These are phyloP conservation scores for Lumbricus terrestris DNA, from an alignment of 2,888 invertebrate genomes.

Conservation along the genomic window DNA sequence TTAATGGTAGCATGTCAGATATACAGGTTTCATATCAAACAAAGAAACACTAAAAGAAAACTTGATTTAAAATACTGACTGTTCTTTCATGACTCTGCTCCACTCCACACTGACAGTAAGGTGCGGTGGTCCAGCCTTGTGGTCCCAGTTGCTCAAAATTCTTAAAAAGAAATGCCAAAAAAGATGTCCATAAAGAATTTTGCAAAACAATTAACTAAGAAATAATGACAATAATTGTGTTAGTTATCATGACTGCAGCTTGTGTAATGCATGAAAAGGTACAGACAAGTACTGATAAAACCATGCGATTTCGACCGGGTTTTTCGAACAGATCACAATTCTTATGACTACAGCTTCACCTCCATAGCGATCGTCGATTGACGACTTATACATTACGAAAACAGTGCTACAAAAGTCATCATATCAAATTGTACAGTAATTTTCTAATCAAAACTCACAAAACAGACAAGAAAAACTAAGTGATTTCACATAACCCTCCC, in stretches of 20 bases:
- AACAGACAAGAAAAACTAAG: too few species aligned
- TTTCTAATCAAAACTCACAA: too few species aligned
- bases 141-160: not conserved
- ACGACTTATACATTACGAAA: not conserved
- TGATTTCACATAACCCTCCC: too few species aligned
- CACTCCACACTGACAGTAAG: conserved; percentile 3
- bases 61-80: not conserved
- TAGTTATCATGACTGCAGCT: too few species aligned
- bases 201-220: too few species aligned
- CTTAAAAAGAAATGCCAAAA: not conserved
- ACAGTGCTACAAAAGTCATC: not conserved
- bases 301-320: too few species aligned
- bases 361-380: too few species aligned
- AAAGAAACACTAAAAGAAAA: not conserved
- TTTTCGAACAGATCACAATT: too few species aligned
- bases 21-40: not conserved
- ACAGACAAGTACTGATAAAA: too few species aligned
- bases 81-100: conserved; percentile 3
- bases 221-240: too few species aligned
- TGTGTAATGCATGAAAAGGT: not conserved
- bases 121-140: not conserved
- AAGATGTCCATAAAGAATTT: not conserved
- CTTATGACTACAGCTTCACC: too few species aligned
- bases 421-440: not conserved
- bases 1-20: too few species aligned